Evolutionary conservation across 2,113 vertebrate genomes (phyloP), one percentile per base, ranked within the genome.

Genomic region (Jaculus jaculus): DNA sequence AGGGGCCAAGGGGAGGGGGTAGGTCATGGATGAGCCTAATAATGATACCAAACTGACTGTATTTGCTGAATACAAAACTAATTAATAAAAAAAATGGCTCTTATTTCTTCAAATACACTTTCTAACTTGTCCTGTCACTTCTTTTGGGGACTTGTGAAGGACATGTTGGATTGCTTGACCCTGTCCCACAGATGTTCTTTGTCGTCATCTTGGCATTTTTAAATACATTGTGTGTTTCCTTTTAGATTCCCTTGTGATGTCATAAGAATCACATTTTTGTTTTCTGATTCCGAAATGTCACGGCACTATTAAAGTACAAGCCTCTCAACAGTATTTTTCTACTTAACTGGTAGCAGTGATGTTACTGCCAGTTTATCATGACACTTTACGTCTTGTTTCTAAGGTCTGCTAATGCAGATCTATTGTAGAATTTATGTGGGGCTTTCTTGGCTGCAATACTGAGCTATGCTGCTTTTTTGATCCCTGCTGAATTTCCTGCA

Each of bases 81-180:
- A n/a, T n/a, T n/a, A n/a, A n/a, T n/a, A n/a, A n/a, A n/a, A n/a
- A n/a, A n/a, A n/a, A n/a, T 77, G 37, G 18, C 37, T 24, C 28
- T 18, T 81, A 74, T 81, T 86, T 80, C 47, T 74, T 86, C 21
- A 65, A 80, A 47, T 81, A 34, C 32, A 73, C 86, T 90, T 85
- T 81, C 8, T 28, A 75, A 60, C 5, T 86, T 81, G 5, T 28
- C 30, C 8, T 28, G 23, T 47, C 37, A 32, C 39, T 80, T 84
- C 24, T 78, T 51, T 60, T 28, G 32, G 7, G 16, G 15, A 89
- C 11, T 54, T 74, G 54, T 34, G 26, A 78, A 26, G 61, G 61
- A 51, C 32, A 47, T 24, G 8, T 66, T 82, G 26, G 0, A 74
- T 58, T 74, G 12, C 26, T 74, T 54, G 12, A 18, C 54, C 37